These are phyloP conservation scores for Pseudorasbora parva DNA, from an alignment of 2,113 vertebrate genomes.

Conservation along the genomic window DNA sequence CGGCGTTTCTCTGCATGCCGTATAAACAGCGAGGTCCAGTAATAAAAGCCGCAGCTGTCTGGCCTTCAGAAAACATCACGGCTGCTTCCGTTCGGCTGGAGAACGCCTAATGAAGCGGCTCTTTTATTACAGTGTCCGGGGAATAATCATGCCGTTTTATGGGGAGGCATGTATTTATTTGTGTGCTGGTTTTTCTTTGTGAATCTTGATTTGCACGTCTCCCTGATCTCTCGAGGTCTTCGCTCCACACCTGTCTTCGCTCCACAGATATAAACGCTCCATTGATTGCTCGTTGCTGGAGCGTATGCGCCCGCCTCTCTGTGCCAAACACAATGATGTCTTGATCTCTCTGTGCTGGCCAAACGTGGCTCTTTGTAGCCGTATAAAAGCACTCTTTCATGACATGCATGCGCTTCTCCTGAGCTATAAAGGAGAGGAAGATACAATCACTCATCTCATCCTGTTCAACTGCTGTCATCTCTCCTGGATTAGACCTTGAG, in stretches of 20 bases:
- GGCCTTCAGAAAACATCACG: constrained; percentile 31
- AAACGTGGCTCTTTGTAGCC: neutral
- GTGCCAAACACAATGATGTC: constrained; percentile 64
- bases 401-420: neutral
- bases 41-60: constrained; percentile 37
- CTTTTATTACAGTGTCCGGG: constrained; percentile 50
- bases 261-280: constrained; percentile 67
- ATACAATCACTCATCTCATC: neutral
- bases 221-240: neutral
- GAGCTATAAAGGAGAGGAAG: neutral
- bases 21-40: neutral
- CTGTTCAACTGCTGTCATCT: neutral
- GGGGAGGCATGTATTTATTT: neutral
- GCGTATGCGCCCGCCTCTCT: constrained; percentile 59
- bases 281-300: constrained; percentile 67
- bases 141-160: constrained; percentile 28
- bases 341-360: neutral
- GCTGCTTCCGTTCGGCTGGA: constrained; percentile 13
- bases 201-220: constrained; percentile 1
- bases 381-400: neutral
- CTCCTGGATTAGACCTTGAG: neutral
- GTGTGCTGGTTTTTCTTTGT: neutral
- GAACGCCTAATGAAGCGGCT: constrained; percentile 53
- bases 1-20: constrained; percentile 18
- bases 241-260: constrained; percentile 33